phyloP scores from a whole-genome alignment of 2,888 invertebrate species.

The Drosophila sordidapex region DNA sequence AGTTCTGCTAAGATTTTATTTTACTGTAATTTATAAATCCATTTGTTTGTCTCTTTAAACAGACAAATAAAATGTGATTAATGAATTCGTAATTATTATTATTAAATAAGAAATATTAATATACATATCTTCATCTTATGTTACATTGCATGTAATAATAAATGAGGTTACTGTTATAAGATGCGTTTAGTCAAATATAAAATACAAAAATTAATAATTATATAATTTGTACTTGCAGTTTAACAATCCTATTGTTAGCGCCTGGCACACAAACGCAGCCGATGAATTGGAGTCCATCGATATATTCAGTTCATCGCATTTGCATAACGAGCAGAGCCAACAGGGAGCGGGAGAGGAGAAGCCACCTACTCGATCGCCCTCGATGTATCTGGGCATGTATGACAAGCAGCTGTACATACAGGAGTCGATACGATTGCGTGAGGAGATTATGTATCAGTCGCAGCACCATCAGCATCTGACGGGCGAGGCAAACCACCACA shows the following conservation, averaged over 20 bases:
- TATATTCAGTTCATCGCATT: constrained; percentile 88
- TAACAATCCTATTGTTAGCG: constrained; percentile 92
- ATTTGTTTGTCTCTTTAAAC: too few relatives aligned
- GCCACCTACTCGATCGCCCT: constrained; percentile 85
- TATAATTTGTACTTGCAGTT: constrained; percentile 86
- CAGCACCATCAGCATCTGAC: constrained; percentile 78
- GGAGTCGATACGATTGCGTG: constrained; percentile 80
- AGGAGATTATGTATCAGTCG: constrained; percentile 81
- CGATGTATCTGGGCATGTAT: constrained; percentile 94
- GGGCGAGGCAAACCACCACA: constrained; percentile 78
- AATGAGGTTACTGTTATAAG: too few relatives aligned
- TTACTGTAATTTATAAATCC: too few relatives aligned
- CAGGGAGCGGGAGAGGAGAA: constrained; percentile 72
- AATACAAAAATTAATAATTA: background rate
- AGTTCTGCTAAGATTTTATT: too few relatives aligned
- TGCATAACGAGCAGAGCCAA: constrained; percentile 79
- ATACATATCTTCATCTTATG: too few relatives aligned
- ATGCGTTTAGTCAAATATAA: background rate
- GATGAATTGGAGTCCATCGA: constrained; percentile 89
- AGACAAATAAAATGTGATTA: too few relatives aligned
- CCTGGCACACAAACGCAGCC: constrained; percentile 91
- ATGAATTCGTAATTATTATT: too few relatives aligned
- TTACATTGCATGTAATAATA: too few relatives aligned
- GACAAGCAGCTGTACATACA: constrained; percentile 89
- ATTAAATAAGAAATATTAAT: too few relatives aligned